phyloP scores from a whole-genome alignment of 2,888 invertebrate genomes.

The Tetragonisca angustula region DNA sequence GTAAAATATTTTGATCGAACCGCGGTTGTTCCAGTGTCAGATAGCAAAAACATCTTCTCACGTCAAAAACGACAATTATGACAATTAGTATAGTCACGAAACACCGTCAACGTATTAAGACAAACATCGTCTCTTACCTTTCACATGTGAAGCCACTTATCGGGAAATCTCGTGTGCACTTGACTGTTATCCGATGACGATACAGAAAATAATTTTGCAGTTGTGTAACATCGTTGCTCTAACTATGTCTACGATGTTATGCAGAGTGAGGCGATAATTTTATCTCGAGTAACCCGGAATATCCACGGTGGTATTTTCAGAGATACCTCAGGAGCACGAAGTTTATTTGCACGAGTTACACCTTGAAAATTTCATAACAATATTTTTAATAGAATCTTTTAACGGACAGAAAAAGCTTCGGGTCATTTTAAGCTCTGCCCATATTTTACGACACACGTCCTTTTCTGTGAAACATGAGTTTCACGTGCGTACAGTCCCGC shows the following conservation, averaged over 20 bases:
- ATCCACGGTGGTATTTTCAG: background rate
- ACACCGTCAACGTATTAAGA: background rate
- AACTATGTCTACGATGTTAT: constrained; percentile 35
- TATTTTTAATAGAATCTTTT: background rate
- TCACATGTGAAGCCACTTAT: background rate
- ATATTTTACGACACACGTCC: background rate
- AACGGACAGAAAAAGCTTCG: background rate
- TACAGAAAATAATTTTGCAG: constrained; percentile 46
- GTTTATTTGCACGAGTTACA: background rate
- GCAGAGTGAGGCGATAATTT: background rate
- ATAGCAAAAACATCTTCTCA: no score
- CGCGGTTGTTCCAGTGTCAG: no score
- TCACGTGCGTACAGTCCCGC: no score
- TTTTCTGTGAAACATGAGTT: no score
- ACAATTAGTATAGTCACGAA: no score
- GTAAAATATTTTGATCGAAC: no score
- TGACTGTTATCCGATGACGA: constrained; percentile 25
- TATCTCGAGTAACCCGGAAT: background rate
- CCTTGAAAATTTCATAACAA: background rate
- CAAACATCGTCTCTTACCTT: background rate
- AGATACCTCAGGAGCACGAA: background rate
- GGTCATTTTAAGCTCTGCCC: background rate
- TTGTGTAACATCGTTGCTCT: constrained; percentile 39
- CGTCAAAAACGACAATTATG: no score
- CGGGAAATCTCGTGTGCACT: constrained; percentile 22